Base-by-base conservation (phyloP, 2,888 invertebrate genomes). In the Cerceris rybyensis region DNA sequence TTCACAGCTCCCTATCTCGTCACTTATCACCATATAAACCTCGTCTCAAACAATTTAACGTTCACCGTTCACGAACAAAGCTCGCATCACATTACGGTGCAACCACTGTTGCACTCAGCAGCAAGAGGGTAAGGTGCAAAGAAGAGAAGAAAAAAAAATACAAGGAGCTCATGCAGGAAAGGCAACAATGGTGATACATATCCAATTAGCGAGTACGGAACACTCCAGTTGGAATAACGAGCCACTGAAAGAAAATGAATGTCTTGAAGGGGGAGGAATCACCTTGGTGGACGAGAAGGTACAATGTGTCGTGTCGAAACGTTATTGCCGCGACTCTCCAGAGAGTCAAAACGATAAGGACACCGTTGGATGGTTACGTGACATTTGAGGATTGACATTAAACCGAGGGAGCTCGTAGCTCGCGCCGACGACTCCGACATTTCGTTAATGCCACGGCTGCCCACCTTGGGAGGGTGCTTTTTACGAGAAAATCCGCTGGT, bases 351-450 rank as follows among this genome's bases (percentile, higher is more conserved):
- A 84, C 84, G 82, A 85, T 85, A 85, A 85, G 82, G 84, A 79
- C 84, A 72, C 80, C 60, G 72, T 67, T 72, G 78, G 84, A 86
- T 78, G 86, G 88, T 89, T 88, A 90, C 89, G 89, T 90, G 91
- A 90, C 91, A 91, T 91, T 90, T 89, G 89, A 88, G 88, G 87
- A 88, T 90, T 90, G 90, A 90, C 91, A 91, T 91, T 91, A 90
- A 90, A 86, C 85, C 86, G 81, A 71, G 76, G 72, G 82, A 72
- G 77, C 80, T 73, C 75, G 76, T 82, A 74, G 78, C 61, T 75
- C 68, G 28, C 28, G 4, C 28, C 28, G 66, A 70, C 58, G 70
- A 60, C 76, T 70, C 52, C 69, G 90, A 88, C 90, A 90, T 91
- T 91, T 90, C 87, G 88, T 88, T 91, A 90, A 90, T 91, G 90